Evolutionary conservation across 2,113 vertebrate species (phyloP), one percentile per base, ranked within the genome.

Genomic region (Cercocebus atys): DNA sequence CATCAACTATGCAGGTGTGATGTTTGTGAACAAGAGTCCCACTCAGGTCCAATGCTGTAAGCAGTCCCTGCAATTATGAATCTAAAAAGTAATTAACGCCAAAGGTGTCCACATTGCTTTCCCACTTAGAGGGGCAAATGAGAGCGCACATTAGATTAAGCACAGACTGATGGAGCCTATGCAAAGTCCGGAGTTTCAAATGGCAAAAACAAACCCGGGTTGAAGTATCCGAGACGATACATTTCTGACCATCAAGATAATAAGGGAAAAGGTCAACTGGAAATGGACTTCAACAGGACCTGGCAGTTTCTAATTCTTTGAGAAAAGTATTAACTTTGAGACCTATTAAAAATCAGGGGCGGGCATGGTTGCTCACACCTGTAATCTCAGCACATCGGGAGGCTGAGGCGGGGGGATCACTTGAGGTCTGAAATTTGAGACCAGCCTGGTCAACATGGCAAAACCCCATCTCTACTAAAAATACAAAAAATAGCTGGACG

Each of bases 11-110:
- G 17, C 43, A 35, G 68, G 68, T 35, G 73, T 2, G 22, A 22
- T 6, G 45, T 11, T 47, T 38, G 50, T 43, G 45, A 86, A 32
- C n/a, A 12, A 8, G 30, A 11, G 8, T 57, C 70, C 90, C 45
- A 0, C 0, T 6, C 4, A 16, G 68, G 47, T 57, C 38, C 1
- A 12, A 17, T 4, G 57, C 9, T 59, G 35, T 18, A 55, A 64
- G 59, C 6, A 0, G 66, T 12, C 30, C 38, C 78, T 3, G 47
- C 27, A n/a, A 32, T 82, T 57, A 89, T 0, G 57, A 3, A 0
- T n/a, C 79, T 66, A 16, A 86, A 43, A 20, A n/a, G 59, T 35
- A 47, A 57, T 82, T 72, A 86, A 14, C 3, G 0, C 38, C 0
- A 20, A 88, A 86, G 85, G 57, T 16, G 68, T 57, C 75, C 79